Evolutionary conservation across 2,888 invertebrate species (phyloP), one percentile per base, ranked within the genome.

Genomic region (Hartigia nigra): DNA sequence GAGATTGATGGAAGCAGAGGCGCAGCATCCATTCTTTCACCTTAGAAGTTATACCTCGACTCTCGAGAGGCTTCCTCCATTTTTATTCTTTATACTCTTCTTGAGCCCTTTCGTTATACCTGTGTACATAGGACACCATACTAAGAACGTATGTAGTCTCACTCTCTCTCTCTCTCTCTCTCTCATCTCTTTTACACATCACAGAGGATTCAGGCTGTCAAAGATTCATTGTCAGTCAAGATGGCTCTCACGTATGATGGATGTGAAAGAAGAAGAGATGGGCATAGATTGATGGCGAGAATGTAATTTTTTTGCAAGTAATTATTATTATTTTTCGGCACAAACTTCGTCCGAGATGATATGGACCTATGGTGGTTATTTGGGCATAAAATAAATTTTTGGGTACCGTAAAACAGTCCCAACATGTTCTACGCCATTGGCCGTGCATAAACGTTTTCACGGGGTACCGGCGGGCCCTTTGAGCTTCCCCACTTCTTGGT

Each of bases 1-100:
- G 89, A 91, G 91, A 91, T 91, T 90, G 91, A 91, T 91, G 91
- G 85, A 85, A 80, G 85, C 88, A 87, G 84, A 86, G 88, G 87
- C 88, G 87, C 85, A 85, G 84, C 85, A 83, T 34, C 34, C 32
- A 74, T 74, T 74, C 74, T 55, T 55, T 23, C 55, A 55, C 55
- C 55, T 55, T 55, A 55, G 55, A 23, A 55, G 9, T 14, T 55
- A 14, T 55, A 55, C 55, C 9, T 55, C 55, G 9, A 23, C 55
- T 55, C 55, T 55, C 23, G 55, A 55, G 55, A 55, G 55, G 23
- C 23, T 23, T 55, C 23, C 23, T 55, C 55, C 55, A 55, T 55
- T 55, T 55, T 55, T 55, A 55, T 55, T 55, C 23, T 23, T 55
- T 23, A 55, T 55, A 55, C 55, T 55, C 23, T 55, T 23, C 55